Evolutionary conservation across 1,140 invertebrate species (phyloP), one percentile per base, ranked within the genome.

Genomic region (Kradibia gibbosae): DNA sequence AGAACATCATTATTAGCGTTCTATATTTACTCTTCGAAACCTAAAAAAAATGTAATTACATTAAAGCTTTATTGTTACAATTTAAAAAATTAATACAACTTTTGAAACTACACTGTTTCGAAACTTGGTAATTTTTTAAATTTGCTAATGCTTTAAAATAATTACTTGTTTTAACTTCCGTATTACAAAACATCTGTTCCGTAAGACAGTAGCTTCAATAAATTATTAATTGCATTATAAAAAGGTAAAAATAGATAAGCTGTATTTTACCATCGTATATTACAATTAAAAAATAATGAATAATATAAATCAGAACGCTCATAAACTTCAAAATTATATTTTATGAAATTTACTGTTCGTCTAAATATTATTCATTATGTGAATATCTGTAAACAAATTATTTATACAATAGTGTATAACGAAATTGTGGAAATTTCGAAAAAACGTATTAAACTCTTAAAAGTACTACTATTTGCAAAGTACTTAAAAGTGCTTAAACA

Each of bases 221-320:
- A 10, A 53, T 17, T 3, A 34, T 20, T 34, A 45, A 5, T 13
- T 8, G 13, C 13, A 45, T 45, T 36, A 34, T 28, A 62, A 17
- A 8, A 20, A 34, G 60, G 7, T 36, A 17, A 62, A n/a, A 62
- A 3, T 20, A 62, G n/a, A 3, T n/a, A 57, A 3, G 3, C n/a
- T 60, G 3, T n/a, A 60, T 31, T 62, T 62, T 13, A 62, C 20
- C 60, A 62, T 3, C 8, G 20, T 36, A 1, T 62, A 62, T 1
- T 11, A 5, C 13, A 77, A 78, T 67, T 67, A 28, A 25, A 48
- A 13, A 39, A 39, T 39, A 78, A 67, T 50, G 67, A 78, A 45
- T n/a, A 67, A 75, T 25, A 25, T 13, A 60, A 25, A 57, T 39
- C 3, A 1, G 25, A 60, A 57, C 73, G 1, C n/a, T 8, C 7